These are phyloP conservation scores for Misgurnus mizolepis DNA, from an alignment of 2,113 vertebrate species.

Conservation along the genomic window DNA sequence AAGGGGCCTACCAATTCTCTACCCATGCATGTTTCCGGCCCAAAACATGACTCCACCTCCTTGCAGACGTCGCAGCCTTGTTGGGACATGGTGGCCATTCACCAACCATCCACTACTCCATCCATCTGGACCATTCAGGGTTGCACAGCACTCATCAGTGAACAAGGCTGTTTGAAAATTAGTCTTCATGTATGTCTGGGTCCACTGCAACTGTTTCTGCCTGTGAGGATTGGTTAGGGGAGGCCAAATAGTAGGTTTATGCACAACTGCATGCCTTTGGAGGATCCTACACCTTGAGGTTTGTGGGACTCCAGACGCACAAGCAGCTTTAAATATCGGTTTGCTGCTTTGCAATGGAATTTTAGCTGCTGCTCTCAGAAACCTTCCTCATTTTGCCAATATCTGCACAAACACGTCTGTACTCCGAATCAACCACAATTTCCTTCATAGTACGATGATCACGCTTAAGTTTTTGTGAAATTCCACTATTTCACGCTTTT, in stretches of 20 bases:
- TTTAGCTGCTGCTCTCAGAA: neutral
- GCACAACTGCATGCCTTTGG: no score
- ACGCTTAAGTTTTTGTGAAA: neutral
- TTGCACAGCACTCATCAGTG: conserved; percentile 4
- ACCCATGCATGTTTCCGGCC: no score
- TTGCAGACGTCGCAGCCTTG: no score
- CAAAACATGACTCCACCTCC: no score
- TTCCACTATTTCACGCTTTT: neutral
- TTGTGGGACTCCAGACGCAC: no score
- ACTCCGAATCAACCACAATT: neutral
- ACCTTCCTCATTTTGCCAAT: neutral
- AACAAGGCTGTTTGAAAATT: conserved; percentile 16
- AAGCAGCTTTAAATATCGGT: no score
- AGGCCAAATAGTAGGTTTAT: neutral
- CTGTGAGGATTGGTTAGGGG: neutral
- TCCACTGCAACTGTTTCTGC: neutral
- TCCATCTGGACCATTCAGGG: conserved; percentile 16
- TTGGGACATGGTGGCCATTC: no score
- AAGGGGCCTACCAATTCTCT: neutral
- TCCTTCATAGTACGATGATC: conserved; percentile 4
- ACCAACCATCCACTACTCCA: neutral
- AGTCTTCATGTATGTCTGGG: conserved; percentile 6
- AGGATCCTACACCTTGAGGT: no score
- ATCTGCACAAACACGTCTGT: conserved; percentile 12
- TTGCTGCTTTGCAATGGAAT: no score